Evolutionary conservation across 2,888 invertebrate genomes (phyloP).

Genomic region (Machimus rusticus): DNA sequence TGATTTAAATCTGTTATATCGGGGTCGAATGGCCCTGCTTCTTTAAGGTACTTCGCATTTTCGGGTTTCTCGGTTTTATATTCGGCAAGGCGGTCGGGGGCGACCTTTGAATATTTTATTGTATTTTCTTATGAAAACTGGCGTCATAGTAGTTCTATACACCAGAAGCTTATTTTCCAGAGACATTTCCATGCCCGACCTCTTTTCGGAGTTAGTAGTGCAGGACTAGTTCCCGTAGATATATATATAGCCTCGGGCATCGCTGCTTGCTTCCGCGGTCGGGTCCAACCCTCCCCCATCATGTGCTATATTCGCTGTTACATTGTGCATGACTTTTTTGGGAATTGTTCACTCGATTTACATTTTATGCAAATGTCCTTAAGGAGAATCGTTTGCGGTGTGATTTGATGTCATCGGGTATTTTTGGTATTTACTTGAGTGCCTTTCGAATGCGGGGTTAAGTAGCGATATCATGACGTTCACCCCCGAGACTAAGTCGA

Average conservation of each 20-base stretch:
- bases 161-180: slow-evolving; percentile 25
- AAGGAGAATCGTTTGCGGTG: slow-evolving; percentile 45
- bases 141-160: slow-evolving; percentile 44
- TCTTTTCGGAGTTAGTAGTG: neutral
- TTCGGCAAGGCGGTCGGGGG: neutral
- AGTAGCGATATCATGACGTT: slow-evolving; percentile 39
- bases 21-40: slow-evolving; percentile 42
- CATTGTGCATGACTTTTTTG: slow-evolving; percentile 30
- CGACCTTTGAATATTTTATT: slow-evolving; percentile 45
- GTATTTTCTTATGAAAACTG: slow-evolving; percentile 32
- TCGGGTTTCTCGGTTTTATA: slow-evolving; percentile 13
- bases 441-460: slow-evolving; percentile 43
- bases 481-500: slow-evolving; percentile 21
- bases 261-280: neutral
- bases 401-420: slow-evolving; percentile 48
- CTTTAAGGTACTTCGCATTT: slow-evolving; percentile 36
- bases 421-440: slow-evolving; percentile 45
- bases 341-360: slow-evolving; percentile 46
- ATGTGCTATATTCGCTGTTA: neutral
- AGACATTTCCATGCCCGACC: slow-evolving; percentile 3
- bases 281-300: neutral
- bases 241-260: neutral
- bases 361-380: slow-evolving; percentile 47
- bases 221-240: slow-evolving; percentile 1
- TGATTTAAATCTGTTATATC: slow-evolving; percentile 47